Evolutionary conservation across 2,797 vertebrate genomes (phyloP).

Genomic region (Lithobates sylvaticus): DNA sequence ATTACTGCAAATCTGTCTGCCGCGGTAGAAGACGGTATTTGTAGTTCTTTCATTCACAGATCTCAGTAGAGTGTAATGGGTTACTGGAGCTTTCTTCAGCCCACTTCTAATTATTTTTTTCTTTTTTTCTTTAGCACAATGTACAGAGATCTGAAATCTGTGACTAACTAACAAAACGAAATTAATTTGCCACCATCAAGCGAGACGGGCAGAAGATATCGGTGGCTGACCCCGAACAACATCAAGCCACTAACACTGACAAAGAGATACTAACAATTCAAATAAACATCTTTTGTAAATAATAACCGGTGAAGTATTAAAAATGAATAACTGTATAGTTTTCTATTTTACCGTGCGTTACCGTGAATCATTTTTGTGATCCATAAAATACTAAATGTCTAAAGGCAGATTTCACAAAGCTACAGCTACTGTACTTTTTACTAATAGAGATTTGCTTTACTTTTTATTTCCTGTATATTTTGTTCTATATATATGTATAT

Average conservation of each 20-base stretch:
- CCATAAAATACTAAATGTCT: neutral
- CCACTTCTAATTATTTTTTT: neutral
- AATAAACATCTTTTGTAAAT: neutral
- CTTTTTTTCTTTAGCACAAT: neutral
- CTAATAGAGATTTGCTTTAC: neutral
- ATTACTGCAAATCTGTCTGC: too few species aligned
- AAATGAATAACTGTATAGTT: neutral
- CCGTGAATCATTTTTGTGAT: constrained; percentile 9
- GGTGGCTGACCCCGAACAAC: neutral
- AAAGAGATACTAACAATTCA: neutral
- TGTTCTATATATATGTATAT: neutral
- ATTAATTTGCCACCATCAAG: neutral
- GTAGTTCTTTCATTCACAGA: too few species aligned
- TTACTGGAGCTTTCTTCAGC: too few species aligned
- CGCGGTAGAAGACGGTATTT: too few species aligned
- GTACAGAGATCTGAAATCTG: constrained; percentile 7
- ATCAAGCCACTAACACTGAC: neutral
- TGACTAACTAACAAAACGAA: neutral
- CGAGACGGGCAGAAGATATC: neutral
- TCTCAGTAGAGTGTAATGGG: too few species aligned
- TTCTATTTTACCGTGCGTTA: neutral
- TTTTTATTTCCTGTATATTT: neutral
- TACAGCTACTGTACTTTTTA: neutral
- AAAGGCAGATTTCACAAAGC: neutral
- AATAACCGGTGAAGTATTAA: constrained; percentile 27